Evolutionary conservation across 64 coral and sea anemone genomes (phyloP).

Genomic region (Porites lutea): DNA sequence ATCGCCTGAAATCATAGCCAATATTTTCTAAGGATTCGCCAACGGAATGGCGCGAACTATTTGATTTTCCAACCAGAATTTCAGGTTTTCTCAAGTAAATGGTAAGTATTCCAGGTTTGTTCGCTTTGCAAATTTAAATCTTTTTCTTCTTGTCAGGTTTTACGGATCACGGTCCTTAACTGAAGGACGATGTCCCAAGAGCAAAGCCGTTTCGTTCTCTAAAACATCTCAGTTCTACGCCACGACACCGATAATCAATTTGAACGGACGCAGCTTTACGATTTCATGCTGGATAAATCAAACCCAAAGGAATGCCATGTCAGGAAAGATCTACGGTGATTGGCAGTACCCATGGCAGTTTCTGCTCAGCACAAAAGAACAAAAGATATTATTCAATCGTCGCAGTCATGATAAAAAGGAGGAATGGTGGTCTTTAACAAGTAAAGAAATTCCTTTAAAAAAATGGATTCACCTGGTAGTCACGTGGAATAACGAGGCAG

Average conservation of each 20-base stretch:
- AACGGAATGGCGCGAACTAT: too few relatives aligned
- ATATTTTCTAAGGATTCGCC: too few relatives aligned
- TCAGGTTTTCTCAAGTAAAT: too few relatives aligned
- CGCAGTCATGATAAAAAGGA: too few relatives aligned
- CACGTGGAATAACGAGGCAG: background rate
- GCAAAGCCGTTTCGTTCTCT: background rate
- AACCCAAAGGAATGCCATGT: background rate
- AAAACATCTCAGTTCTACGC: background rate
- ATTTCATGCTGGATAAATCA: conserved; percentile 32
- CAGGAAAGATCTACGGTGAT: background rate
- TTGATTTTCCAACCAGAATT: too few relatives aligned
- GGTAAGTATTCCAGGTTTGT: too few relatives aligned
- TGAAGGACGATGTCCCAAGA: background rate
- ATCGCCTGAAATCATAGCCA: too few relatives aligned
- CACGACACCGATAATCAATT: background rate
- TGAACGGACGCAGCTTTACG: background rate
- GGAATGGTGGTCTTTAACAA: background rate
- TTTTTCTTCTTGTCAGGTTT: background rate
- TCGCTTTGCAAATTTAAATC: background rate
- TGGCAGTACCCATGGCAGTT: background rate
- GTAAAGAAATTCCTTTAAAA: background rate
- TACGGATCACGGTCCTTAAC: background rate
- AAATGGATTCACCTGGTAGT: conserved; percentile 10
- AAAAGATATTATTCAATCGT: background rate
- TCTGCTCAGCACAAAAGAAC: background rate